Conservation (phyloP, 1,140 invertebrate species). For the Oedothorax gibbosus region DNA sequence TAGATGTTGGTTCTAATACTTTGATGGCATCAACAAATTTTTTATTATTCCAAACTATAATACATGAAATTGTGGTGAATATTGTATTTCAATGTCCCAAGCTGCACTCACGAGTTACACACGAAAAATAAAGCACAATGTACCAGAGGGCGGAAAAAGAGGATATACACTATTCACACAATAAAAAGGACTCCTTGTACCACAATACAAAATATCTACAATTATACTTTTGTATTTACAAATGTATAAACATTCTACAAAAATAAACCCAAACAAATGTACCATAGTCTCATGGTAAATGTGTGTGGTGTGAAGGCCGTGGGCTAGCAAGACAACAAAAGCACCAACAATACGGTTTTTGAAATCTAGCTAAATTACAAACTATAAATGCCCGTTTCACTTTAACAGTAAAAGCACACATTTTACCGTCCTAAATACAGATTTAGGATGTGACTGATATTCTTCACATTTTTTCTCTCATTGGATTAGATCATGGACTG, state of each 20-base stretch:
- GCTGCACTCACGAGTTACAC: conserved; percentile 2
- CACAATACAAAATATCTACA: conserved; percentile 55
- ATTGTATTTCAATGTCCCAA: too few species aligned
- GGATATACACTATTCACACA: conserved; percentile 48
- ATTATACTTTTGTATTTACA: conserved; percentile 49
- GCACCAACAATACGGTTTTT: conserved; percentile 56
- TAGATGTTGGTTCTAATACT: too few species aligned
- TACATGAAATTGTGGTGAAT: too few species aligned
- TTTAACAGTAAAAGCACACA: conserved; percentile 25
- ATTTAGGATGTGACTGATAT: too few species aligned
- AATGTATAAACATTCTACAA: conserved; percentile 59
- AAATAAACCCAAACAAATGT: conserved; percentile 60
- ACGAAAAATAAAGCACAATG: conserved; percentile 28
- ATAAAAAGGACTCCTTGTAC: conserved; percentile 26
- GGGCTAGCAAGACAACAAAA: conserved; percentile 48
- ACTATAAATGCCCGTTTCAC: conserved; percentile 37
- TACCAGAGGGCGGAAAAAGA: conserved; percentile 8
- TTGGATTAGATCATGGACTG: too few species aligned
- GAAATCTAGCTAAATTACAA: conserved; percentile 37
- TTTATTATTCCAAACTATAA: too few species aligned
- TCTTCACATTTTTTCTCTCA: too few species aligned
- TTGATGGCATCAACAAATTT: too few species aligned
- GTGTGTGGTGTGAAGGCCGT: neutral
- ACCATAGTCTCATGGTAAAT: conserved; percentile 52
- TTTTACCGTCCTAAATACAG: neutral